Percentiles rank a stretch among this genome's conserved stretches.
phyloP scores from a whole-genome alignment of 1,140 invertebrate species.

The Propsilocerus akamusi region DNA sequence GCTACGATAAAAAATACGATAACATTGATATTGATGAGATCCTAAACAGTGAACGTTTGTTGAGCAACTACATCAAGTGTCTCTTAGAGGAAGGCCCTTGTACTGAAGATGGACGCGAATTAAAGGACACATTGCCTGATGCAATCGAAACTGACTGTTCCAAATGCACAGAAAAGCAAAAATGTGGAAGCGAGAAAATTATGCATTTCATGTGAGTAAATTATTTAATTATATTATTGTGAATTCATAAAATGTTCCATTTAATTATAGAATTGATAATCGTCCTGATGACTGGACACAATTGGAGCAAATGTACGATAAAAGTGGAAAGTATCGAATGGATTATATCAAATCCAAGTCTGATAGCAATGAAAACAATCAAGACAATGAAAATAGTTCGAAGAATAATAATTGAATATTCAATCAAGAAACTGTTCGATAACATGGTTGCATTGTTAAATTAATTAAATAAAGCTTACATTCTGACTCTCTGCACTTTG shows the following conservation, averaged over 20 bases:
- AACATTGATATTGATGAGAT: constrained; percentile 48
- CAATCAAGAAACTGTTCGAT: too few species aligned
- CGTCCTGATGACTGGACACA: constrained; percentile 33
- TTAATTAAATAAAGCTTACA: not conserved
- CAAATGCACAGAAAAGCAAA: constrained; percentile 40
- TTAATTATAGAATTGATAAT: constrained; percentile 27
- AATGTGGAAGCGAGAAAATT: constrained; percentile 28
- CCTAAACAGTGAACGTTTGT: constrained; percentile 39
- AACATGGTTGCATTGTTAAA: not conserved
- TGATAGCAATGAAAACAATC: constrained; percentile 1
- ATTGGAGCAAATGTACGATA: constrained; percentile 37
- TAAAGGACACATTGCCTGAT: constrained; percentile 46
- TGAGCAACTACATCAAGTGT: constrained; percentile 45
- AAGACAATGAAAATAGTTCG: constrained; percentile 9
- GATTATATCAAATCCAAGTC: constrained; percentile 14
- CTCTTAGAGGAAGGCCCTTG: constrained; percentile 43
- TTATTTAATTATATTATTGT: not conserved
- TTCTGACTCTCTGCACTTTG: not conserved
- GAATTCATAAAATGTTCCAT: not conserved
- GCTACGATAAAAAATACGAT: constrained; percentile 54
- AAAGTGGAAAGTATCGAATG: constrained; percentile 29
- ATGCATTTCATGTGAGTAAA: constrained; percentile 22
- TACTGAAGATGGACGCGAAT: constrained; percentile 45
- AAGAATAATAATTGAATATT: not conserved
- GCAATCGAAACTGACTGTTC: constrained; percentile 37